Conservation (phyloP, 2,797 vertebrate genomes). For the Oreochromis grahami region DNA sequence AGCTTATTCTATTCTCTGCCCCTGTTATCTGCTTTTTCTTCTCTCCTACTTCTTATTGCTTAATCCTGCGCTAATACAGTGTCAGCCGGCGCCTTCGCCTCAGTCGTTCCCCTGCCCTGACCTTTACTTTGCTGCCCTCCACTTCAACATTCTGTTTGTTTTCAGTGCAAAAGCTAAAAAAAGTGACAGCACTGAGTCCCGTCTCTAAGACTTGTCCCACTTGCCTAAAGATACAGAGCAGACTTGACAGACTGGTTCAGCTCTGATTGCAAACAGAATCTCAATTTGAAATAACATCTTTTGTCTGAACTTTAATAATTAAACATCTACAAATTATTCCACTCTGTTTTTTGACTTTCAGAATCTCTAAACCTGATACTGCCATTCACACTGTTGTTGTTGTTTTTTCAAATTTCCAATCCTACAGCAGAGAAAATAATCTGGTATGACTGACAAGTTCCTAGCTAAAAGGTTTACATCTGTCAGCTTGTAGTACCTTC, state of each 20-base stretch:
- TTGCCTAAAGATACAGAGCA: neutral
- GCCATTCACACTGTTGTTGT: neutral
- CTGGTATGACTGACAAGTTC: constrained; percentile 28
- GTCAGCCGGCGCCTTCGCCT: neutral
- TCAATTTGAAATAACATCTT: neutral
- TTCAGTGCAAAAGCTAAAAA: neutral
- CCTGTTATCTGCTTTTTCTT: neutral
- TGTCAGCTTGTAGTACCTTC: constrained; percentile 21
- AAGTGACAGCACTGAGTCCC: neutral
- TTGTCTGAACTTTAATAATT: constrained; percentile 30
- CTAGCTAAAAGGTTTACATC: constrained; percentile 29
- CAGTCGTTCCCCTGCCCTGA: neutral
- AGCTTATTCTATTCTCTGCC: neutral
- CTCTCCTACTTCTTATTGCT: constrained; percentile 10
- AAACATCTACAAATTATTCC: constrained; percentile 11
- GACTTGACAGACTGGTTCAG: neutral
- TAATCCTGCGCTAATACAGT: neutral
- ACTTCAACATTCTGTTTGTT: neutral
- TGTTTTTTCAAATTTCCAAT: neutral
- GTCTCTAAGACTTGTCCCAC: neutral
- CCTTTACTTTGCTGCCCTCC: constrained; percentile 2
- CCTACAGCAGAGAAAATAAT: constrained; percentile 35
- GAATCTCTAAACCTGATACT: neutral
- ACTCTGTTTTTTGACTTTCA: neutral
- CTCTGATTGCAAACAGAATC: neutral